These are phyloP conservation scores for Balaeniceps rex DNA, from an alignment of 2,113 vertebrate genomes.

Conservation along the genomic window DNA sequence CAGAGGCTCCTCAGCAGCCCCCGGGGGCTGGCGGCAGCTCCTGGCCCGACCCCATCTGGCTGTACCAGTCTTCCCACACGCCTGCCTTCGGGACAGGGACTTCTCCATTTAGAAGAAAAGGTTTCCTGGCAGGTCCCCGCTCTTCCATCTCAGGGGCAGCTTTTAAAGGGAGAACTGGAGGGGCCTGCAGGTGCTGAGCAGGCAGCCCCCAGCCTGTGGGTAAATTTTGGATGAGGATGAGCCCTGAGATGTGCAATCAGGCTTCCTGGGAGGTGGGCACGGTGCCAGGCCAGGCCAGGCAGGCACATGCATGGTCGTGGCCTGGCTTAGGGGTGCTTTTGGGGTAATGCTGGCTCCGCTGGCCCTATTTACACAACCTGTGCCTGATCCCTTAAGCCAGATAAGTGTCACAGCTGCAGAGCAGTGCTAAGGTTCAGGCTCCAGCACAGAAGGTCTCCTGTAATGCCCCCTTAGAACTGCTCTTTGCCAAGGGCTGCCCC, in stretches of 20 bases:
- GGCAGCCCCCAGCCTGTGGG: neutral
- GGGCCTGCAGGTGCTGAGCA: neutral
- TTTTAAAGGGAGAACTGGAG: neutral
- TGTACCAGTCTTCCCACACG: neutral
- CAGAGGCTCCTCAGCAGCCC: neutral
- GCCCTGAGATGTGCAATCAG: neutral
- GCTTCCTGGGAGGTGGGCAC: neutral
- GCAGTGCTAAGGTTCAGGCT: neutral
- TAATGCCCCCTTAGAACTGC: neutral
- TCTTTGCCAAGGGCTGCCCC: neutral
- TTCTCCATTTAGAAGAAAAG: neutral
- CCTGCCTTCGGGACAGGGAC: neutral
- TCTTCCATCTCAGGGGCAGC: neutral
- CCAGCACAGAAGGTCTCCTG: neutral
- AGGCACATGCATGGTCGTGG: fast-evolving
- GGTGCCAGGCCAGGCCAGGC: neutral
- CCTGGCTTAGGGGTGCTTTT: neutral
- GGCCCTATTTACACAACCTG: neutral
- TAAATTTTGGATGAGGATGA: neutral
- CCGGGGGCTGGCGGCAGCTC: neutral
- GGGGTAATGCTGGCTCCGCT: constrained; percentile 7
- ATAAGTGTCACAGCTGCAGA: neutral
- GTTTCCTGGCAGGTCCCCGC: neutral
- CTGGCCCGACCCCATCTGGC: constrained; percentile 11
- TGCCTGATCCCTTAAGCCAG: constrained; percentile 58